A percentile compares a stretch with the other conserved stretches of the same genome.
Evolutionary conservation across 2,797 vertebrate genomes (phyloP).

Genomic region (Lycodopsis pacificus): DNA sequence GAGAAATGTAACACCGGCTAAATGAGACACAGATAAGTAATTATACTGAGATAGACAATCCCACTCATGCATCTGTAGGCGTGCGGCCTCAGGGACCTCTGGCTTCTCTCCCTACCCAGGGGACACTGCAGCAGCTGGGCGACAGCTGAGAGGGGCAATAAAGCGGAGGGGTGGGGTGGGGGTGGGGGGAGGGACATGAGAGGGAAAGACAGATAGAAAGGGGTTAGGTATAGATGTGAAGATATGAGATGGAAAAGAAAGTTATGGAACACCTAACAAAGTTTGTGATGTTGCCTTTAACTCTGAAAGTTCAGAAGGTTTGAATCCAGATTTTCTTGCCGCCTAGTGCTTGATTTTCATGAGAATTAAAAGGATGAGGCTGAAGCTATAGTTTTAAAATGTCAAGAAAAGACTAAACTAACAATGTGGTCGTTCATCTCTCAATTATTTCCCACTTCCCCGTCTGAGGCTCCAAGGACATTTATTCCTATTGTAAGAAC

Average conservation of each 20-base stretch:
- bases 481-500: not conserved
- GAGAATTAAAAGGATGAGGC: not conserved
- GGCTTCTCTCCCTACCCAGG: constrained; percentile 47
- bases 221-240: not conserved
- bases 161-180: not conserved
- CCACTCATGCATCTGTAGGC: constrained; percentile 45
- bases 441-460: not conserved
- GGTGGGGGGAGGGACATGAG: not conserved
- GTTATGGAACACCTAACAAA: not conserved
- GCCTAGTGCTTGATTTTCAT: not conserved
- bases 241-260: not conserved
- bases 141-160: constrained; percentile 27
- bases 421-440: not conserved
- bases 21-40: constrained; percentile 17
- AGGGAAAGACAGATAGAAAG: not conserved
- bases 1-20: constrained; percentile 12
- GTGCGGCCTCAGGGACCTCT: constrained; percentile 40
- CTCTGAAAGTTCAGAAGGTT: not conserved
- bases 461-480: not conserved
- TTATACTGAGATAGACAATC: constrained; percentile 3
- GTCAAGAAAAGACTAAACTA: not conserved
- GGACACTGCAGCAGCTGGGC: constrained; percentile 38
- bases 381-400: not conserved
- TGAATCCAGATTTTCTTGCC: not conserved
- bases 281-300: not conserved